These are phyloP conservation scores for Drosophila biarmipes DNA, from an alignment of 1,140 invertebrate species.

Conservation along the genomic window DNA sequence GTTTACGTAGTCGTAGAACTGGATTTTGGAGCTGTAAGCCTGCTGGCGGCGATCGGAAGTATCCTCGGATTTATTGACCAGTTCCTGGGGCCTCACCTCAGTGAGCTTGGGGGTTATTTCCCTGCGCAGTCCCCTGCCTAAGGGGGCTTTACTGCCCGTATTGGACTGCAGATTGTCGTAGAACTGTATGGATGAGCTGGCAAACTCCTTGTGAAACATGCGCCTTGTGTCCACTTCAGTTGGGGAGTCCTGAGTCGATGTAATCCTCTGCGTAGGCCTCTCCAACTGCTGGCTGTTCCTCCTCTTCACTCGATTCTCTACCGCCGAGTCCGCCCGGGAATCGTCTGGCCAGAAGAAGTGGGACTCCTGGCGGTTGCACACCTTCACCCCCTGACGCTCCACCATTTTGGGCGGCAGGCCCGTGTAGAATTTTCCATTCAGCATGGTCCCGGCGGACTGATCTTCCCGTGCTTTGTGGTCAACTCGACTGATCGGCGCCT, in stretches of 20 bases:
- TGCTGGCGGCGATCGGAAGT: constrained; percentile 58
- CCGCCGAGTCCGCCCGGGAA: constrained; percentile 57
- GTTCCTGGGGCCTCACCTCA: constrained; percentile 39
- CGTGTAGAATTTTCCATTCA: constrained; percentile 81
- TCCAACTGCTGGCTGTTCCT: constrained; percentile 67
- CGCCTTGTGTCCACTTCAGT: constrained; percentile 66
- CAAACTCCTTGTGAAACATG: constrained; percentile 79
- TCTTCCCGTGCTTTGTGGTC: constrained; percentile 10
- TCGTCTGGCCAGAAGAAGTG: constrained; percentile 83
- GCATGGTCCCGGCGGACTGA: constrained; percentile 42
- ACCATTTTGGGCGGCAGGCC: constrained; percentile 81
- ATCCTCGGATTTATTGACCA: constrained; percentile 17
- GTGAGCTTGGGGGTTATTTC: constrained; percentile 74
- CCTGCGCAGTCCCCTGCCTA: constrained; percentile 23
- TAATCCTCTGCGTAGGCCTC: constrained; percentile 11
- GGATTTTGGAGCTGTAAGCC: constrained; percentile 75
- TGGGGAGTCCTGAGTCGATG: constrained; percentile 2
- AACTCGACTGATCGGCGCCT: constrained; percentile 31
- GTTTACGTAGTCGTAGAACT: constrained; percentile 76
- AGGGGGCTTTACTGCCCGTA: constrained; percentile 2
- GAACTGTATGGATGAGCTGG: constrained; percentile 80
- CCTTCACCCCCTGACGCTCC: constrained; percentile 49
- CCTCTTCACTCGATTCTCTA: constrained; percentile 63
- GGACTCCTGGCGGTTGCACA: constrained; percentile 70
- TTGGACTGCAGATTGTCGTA: constrained; percentile 71